Percentiles rank a stretch among this genome's conserved stretches.
Conservation (phyloP, 92 coral and sea anemone species). For the Epizoanthus rinbou region DNA sequence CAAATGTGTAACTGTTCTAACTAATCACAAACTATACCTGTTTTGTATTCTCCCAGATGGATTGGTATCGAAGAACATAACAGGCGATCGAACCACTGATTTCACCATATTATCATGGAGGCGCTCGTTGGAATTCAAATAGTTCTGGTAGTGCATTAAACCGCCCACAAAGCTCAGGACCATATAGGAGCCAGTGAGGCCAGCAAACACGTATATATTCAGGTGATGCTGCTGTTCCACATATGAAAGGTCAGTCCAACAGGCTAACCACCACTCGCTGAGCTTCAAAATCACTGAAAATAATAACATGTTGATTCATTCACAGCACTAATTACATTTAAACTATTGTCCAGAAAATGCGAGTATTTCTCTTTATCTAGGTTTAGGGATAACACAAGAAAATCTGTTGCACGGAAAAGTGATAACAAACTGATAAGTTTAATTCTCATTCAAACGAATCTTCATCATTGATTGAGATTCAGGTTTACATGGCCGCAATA, state of each 20-base stretch:
- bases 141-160: conserved; percentile 26
- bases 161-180: conserved; percentile 27
- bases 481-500: too few species aligned
- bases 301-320: too few species aligned
- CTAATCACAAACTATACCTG: conserved; percentile 7
- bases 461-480: too few species aligned
- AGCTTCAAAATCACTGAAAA: conserved; percentile 38
- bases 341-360: neutral
- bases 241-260: conserved; percentile 35
- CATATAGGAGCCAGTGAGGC: conserved; percentile 1
- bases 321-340: neutral
- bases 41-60: conserved; percentile 38
- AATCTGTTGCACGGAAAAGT: too few species aligned
- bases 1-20: neutral
- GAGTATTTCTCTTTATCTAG: too few species aligned
- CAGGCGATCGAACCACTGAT: conserved; percentile 33
- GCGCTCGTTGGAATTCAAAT: conserved; percentile 35
- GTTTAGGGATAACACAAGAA: too few species aligned
- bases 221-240: conserved; percentile 23
- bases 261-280: conserved; percentile 42
- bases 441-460: too few species aligned
- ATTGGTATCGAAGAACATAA: conserved; percentile 34
- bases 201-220: conserved; percentile 28
- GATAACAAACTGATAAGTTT: too few species aligned
- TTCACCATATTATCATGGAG: conserved; percentile 39